Base-by-base conservation (phyloP, 1,140 invertebrate genomes). In the Thaumetopoea pityocampa region DNA sequence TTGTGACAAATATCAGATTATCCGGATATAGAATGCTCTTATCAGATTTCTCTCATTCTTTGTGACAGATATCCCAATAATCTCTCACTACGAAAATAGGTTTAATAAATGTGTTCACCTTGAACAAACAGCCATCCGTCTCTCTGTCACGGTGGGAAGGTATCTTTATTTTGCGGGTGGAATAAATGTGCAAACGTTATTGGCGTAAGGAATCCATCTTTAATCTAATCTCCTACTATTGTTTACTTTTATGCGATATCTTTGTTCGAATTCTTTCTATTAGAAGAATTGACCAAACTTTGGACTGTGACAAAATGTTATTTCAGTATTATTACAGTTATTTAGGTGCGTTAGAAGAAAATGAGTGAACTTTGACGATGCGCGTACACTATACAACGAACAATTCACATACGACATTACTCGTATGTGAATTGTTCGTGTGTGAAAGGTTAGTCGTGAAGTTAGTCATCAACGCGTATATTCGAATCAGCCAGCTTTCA, bases 161-260 rank as follows among this genome's bases (percentile, higher is more conserved):
- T 51, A 40, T 43, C 49, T 60, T 49, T 55, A 64, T 55, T 56
- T 40, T 37, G 26, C 32, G 37, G 26, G 11, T 49, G 47, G 44
- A 58, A 26, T 43, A 62, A 57, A 42, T 12, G 44, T 26, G 35
- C 35, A 17, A 20, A 38, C 24, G 55, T 55, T 59, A 54, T 51
- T 61, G 54, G 47, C 55, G 52, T 51, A 50, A 51, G 43, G 23
- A 58, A 67, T 61, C 51, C 52, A 57, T 61, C 67, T 49, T 47
- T 41, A 47, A 64, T 66, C 65, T 62, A 62, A 61, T 53, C 49
- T 55, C 58, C 56, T 51, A 55, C 51, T 47, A 46, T 45, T 57
- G 38, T 54, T 58, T 51, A 29, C 28, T 30, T 55, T 55, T 43
- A 20, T 2, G 20, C 24, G 11, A 33, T 27, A 27, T 36, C 26